Conservation (phyloP, 92 coral and sea anemone species). For the Parazoanthus darwini region DNA sequence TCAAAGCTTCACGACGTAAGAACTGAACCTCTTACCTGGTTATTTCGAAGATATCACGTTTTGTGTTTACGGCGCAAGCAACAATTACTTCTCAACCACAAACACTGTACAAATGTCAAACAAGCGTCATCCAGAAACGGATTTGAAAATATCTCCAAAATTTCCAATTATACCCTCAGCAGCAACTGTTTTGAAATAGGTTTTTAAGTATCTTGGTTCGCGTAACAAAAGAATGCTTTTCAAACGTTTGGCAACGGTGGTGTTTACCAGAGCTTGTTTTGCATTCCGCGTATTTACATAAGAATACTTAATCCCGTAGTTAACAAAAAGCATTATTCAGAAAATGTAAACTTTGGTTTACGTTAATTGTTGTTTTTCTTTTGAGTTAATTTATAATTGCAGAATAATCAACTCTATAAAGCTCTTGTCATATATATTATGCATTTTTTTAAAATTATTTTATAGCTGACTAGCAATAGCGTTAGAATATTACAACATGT, state of each 20-base stretch:
- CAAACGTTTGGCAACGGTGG: neutral
- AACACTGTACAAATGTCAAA: neutral
- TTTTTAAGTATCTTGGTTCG: neutral
- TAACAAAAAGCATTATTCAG: neutral
- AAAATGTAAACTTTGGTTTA: conserved; percentile 7
- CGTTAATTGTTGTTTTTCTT: conserved; percentile 3
- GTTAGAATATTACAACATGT: too few species aligned
- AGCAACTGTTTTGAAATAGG: neutral
- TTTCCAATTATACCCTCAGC: too few species aligned
- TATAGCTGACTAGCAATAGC: neutral
- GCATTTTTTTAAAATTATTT: neutral
- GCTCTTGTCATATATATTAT: neutral
- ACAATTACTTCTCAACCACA: neutral
- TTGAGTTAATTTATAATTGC: neutral
- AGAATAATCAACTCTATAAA: neutral
- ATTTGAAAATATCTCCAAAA: neutral
- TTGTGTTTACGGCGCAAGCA: neutral
- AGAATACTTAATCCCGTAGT: neutral
- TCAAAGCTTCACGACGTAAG: neutral
- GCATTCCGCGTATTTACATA: conserved; percentile 4
- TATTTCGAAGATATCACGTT: neutral
- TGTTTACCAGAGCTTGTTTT: neutral
- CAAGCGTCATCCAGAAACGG: neutral
- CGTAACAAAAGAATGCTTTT: neutral
- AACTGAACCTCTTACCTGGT: neutral